Evolutionary conservation across 1,140 invertebrate species (phyloP).

Genomic region (Uloborus diversus): DNA sequence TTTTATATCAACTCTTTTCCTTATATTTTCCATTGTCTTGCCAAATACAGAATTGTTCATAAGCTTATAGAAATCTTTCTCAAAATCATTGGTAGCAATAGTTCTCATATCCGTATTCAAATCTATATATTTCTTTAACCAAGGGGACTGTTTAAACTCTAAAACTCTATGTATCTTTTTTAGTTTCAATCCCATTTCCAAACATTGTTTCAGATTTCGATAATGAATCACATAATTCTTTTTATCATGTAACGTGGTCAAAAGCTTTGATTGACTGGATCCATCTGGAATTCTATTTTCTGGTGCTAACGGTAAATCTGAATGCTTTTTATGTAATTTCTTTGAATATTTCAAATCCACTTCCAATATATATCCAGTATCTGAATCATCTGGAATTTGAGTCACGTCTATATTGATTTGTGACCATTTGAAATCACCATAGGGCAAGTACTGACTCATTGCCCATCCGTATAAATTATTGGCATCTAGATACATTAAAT

Average conservation of each 20-base stretch:
- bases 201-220: constrained; percentile 67
- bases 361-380: constrained; percentile 59
- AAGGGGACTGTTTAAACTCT: constrained; percentile 67
- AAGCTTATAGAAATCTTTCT: constrained; percentile 63
- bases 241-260: constrained; percentile 22
- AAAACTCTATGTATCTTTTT: constrained; percentile 68
- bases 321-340: constrained; percentile 62
- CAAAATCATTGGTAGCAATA: constrained; percentile 60
- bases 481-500: constrained; percentile 60
- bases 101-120: constrained; percentile 63
- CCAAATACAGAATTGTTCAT: constrained; percentile 64
- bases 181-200: constrained; percentile 66
- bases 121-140: constrained; percentile 67
- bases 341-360: constrained; percentile 60
- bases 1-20: constrained; percentile 65
- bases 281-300: constrained; percentile 57
- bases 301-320: constrained; percentile 65
- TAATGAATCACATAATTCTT: constrained; percentile 68
- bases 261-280: constrained; percentile 33
- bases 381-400: constrained; percentile 53
- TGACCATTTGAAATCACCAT: constrained; percentile 45
- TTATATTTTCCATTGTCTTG: constrained; percentile 69
- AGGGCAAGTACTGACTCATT: constrained; percentile 48
- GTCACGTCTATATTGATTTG: neutral
- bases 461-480: constrained; percentile 60